phyloP scores from a whole-genome alignment of 2,888 invertebrate species.

The Aproaerema taeniolella region DNA sequence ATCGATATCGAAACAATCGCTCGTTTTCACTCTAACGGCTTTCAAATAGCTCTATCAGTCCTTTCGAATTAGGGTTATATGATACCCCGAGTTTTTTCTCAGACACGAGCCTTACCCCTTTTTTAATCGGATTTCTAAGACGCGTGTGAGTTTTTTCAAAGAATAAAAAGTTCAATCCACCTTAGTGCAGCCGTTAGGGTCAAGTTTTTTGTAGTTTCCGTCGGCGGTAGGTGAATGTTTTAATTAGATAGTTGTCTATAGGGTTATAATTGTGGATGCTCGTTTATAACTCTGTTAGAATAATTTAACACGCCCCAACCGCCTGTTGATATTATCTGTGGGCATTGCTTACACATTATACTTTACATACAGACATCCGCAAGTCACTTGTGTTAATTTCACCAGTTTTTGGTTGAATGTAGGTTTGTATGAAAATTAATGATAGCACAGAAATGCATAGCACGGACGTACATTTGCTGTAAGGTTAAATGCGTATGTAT shows the following conservation, averaged over 20 bases:
- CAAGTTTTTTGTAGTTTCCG: constrained; percentile 60
- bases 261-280: constrained; percentile 46
- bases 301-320: constrained; percentile 48
- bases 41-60: constrained; percentile 72
- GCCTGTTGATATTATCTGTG: constrained; percentile 41
- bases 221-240: constrained; percentile 65
- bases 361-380: no score
- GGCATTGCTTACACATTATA: constrained; percentile 13
- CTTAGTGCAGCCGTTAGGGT: constrained; percentile 70
- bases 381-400: no score
- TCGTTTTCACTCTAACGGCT: constrained; percentile 51
- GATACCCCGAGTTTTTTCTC: constrained; percentile 51
- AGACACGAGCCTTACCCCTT: constrained; percentile 65
- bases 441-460: no score
- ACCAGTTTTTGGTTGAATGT: no score
- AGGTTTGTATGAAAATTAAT: no score
- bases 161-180: constrained; percentile 65
- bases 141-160: constrained; percentile 64
- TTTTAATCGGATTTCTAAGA: constrained; percentile 71
- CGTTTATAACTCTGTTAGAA: constrained; percentile 57
- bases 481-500: no score
- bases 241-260: constrained; percentile 53
- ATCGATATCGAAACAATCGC: constrained; percentile 72
- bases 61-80: constrained; percentile 65
- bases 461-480: no score